Evolutionary conservation across 2,888 invertebrate genomes (phyloP), one percentile per base, ranked within the genome.

Genomic region (Lymantria dispar): DNA sequence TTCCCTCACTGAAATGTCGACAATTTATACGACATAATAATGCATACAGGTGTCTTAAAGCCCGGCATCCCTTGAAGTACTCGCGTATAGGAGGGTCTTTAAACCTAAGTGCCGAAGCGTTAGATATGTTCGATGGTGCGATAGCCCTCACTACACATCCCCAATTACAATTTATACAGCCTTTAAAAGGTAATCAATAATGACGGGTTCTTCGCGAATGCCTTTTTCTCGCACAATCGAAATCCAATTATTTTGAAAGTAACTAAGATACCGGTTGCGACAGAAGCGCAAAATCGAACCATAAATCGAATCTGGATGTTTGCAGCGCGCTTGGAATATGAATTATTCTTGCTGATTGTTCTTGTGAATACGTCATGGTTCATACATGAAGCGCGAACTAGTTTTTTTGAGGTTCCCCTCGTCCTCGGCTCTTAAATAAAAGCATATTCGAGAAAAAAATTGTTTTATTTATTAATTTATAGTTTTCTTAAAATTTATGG

Each of bases 301-400:
- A 80, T 89, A 88, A 88, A 88, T 89, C 84, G 79, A 74, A 72
- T 68, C 76, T 76, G 83, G 83, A 83, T 85, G 85, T 87, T 90
- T 84, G 86, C 85, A 84, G 86, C 85, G 87, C 88, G 86, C 83
- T 83, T 84, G 74, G 89, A 90, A 89, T 88, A 91, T 92, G 89
- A 92, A 91, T 91, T 91, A 91, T 90, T 89, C 87, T 74, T 72
- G 73, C 79, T 86, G 85, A 87, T 90, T 88, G 89, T 90, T 87
- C 87, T 85, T 88, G 85, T 80, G 77, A 72, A 82, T 80, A 76
- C 83, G 83, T 85, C 89, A 90, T 90, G 90, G 87, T 90, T 91
- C 91, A 91, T 89, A 91, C 91, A 89, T 91, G 89, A 91, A 91
- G 87, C 84, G 84, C 79, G 83, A 86, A 84, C 87, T 90, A 88